Conservation (phyloP, 2,888 invertebrate genomes). For the Drosophila mettleri region DNA sequence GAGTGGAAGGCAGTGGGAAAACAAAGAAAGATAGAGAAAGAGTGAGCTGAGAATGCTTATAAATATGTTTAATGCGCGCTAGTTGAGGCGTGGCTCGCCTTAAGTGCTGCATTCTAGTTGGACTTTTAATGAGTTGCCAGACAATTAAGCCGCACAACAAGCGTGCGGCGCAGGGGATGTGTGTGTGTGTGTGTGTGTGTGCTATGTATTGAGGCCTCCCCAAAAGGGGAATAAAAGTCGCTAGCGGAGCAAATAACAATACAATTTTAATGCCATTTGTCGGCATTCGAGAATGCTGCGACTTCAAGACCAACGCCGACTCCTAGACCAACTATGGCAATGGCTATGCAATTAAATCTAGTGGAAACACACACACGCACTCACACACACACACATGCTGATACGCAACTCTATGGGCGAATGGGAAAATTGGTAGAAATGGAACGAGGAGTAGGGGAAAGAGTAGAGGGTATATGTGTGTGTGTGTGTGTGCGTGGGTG, state of each 20-base stretch:
- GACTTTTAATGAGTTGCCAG: constrained; percentile 76
- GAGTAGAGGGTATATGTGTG: constrained; percentile 42
- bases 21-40: background rate
- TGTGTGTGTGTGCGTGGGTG: constrained; percentile 12
- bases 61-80: constrained; percentile 33
- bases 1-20: background rate
- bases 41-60: constrained; percentile 20
- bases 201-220: constrained; percentile 1
- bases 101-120: constrained; percentile 64
- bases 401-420: constrained; percentile 4
- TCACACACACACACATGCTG: constrained; percentile 12
- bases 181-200: too few species aligned
- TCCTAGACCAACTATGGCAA: constrained; percentile 23
- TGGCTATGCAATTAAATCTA: constrained; percentile 66
- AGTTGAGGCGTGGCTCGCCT: constrained; percentile 38
- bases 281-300: constrained; percentile 11
- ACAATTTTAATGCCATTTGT: constrained; percentile 72
- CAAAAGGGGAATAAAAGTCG: constrained; percentile 13
- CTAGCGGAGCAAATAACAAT: constrained; percentile 62
- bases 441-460: constrained; percentile 6
- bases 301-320: constrained; percentile 12
- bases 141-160: constrained; percentile 64
- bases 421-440: constrained; percentile 1
- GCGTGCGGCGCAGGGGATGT: background rate
- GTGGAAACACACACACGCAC: constrained; percentile 49